Evolutionary conservation across 2,888 invertebrate species (phyloP).

Genomic region (Sepiola atlantica): DNA sequence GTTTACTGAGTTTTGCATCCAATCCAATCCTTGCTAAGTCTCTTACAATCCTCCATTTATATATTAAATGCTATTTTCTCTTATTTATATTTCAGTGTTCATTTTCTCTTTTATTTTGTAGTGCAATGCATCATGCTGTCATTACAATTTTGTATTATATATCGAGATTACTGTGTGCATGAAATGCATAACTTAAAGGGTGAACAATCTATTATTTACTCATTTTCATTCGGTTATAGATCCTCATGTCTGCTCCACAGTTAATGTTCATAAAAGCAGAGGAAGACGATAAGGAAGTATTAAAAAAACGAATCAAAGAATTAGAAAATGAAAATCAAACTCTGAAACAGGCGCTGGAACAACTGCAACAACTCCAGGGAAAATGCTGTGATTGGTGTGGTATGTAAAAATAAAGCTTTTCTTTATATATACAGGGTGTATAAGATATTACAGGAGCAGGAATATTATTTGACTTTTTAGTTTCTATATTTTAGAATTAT

Average conservation of each 20-base stretch:
- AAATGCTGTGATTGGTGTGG: slow-evolving; percentile 45
- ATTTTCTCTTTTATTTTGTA: no score
- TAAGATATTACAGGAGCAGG: no score
- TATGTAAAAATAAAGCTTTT: not conserved
- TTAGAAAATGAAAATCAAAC: slow-evolving; percentile 38
- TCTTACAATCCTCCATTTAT: no score
- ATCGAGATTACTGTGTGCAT: not conserved
- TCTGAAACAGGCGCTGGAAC: slow-evolving; percentile 32
- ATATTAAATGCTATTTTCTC: no score
- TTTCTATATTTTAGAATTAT: no score
- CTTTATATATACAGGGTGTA: not conserved
- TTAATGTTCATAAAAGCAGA: slow-evolving; percentile 39
- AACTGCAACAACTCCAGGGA: slow-evolving; percentile 33
- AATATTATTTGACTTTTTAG: no score
- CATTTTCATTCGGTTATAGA: not conserved
- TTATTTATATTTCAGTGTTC: no score
- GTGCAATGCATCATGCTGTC: no score
- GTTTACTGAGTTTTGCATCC: no score
- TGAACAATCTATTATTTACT: not conserved
- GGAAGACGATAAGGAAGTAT: slow-evolving; percentile 39
- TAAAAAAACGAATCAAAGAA: slow-evolving; percentile 33
- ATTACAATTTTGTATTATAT: no score
- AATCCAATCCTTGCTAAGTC: no score
- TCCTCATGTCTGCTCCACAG: not conserved
- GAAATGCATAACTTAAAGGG: not conserved